Percentiles rank a stretch among this genome's conserved stretches.
Conservation (phyloP, 2,888 invertebrate species). For the Limnephilus lunatus region DNA sequence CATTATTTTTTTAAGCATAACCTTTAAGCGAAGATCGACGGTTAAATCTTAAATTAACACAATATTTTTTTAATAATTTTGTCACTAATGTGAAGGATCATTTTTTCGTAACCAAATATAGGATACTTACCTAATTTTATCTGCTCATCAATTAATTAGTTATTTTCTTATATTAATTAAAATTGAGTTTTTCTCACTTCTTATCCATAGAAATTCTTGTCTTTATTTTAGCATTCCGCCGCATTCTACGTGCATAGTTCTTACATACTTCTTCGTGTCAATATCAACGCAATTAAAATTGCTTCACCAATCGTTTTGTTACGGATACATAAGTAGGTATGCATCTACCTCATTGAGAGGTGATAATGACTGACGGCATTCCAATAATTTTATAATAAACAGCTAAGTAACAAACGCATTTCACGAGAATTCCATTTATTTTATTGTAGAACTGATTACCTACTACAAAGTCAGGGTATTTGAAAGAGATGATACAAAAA, state of each 20-base stretch:
- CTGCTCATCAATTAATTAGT: not conserved
- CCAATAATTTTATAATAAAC: not conserved
- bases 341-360: not conserved
- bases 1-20: too few species aligned
- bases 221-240: not conserved
- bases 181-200: not conserved
- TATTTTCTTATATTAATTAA: not conserved
- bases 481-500: not conserved
- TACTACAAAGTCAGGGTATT: not conserved
- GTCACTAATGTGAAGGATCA: too few species aligned
- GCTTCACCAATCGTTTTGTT: not conserved
- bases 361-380: not conserved
- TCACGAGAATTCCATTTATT: not conserved
- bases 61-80: too few species aligned
- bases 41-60: too few species aligned
- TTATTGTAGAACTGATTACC: not conserved
- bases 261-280: not conserved
- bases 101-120: too few species aligned
- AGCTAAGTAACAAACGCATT: not conserved
- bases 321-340: not conserved
- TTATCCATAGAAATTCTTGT: not conserved
- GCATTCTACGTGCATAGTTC: not conserved
- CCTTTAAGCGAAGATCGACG: too few species aligned
- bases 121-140: too few species aligned
- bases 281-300: not conserved